Base-by-base conservation (phyloP, 2,113 vertebrate genomes). In the Lasiurus borealis region DNA sequence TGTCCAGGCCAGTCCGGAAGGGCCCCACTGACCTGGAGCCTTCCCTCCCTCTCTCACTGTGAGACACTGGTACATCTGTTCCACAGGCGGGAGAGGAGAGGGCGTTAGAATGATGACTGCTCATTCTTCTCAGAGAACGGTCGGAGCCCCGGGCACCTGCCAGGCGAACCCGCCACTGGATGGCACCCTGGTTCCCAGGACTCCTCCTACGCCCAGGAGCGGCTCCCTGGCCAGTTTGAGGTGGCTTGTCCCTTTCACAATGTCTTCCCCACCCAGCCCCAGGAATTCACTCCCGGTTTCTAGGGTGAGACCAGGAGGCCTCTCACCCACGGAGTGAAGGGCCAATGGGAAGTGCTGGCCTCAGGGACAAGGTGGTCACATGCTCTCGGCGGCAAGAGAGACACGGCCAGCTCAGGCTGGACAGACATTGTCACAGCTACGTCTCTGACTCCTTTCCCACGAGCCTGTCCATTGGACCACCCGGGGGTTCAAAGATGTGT, bases 251-350 rank as follows among this genome's bases (percentile, higher is more conserved):
- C 34, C 34, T 54, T 84, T 46, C 75, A 78, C 27, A 69, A 85
- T 40, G 34, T 80, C 54, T 90, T 90, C 31, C 50, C 44, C 23
- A 23, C 66, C 78, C 44, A 34, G 27, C 27, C 50, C n/a, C 48
- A 90, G 76, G 88, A 86, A 86, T 89, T 54, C 36, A 72, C 25
- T 89, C 59, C 85, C 25, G 52, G 73, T 82, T 90, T 57, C 77
- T 6, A 8, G 25, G 16, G 57, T 40, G 34, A 84, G n/a, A 36
- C 48, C 84, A 62, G 68, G 66, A 91, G 75, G 73, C 44, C 44
- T 15, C 19, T 31, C 3, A 8, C n/a, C n/a, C 81, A 52, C 7
- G 1, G 11, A 8, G 52, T 8, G 10, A 83, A 78, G 78, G 71
- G 90, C 73, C 85, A 54, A 1, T 2, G 34, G 48, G 19, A 86